Conservation (phyloP, 2,888 invertebrate genomes). For the Rhyacophila evoluta region DNA sequence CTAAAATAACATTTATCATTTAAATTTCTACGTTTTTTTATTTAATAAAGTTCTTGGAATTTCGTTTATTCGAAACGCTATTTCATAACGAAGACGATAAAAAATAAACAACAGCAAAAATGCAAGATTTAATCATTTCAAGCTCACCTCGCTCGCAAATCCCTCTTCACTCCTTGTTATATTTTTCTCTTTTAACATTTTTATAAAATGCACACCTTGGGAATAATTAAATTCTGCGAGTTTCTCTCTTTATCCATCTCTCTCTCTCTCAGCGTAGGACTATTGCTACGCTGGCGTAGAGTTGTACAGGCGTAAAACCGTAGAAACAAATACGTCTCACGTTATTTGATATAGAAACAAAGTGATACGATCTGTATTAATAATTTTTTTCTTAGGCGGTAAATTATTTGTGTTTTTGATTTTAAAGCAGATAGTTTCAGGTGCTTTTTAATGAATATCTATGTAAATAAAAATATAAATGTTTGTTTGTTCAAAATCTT, state of each 20-base stretch:
- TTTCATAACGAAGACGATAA: not conserved
- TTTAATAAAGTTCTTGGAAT: not conserved
- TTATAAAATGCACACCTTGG: slow-evolving; percentile 54
- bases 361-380: not conserved
- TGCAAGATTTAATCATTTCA: slow-evolving; percentile 17
- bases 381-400: too few relatives aligned
- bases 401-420: too few relatives aligned
- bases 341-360: slow-evolving; percentile 11
- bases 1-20: too few relatives aligned
- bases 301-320: not conserved
- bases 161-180: slow-evolving; percentile 51
- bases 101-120: slow-evolving; percentile 3
- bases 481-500: too few relatives aligned
- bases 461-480: too few relatives aligned
- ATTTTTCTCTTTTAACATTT: slow-evolving; percentile 53
- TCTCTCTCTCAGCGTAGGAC: slow-evolving; percentile 40
- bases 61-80: not conserved
- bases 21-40: not conserved
- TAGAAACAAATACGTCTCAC: not conserved
- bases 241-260: slow-evolving; percentile 54
- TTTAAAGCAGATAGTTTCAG: too few relatives aligned
- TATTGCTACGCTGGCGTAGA: not conserved
- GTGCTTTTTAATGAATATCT: too few relatives aligned
- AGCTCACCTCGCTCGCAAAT: slow-evolving; percentile 41
- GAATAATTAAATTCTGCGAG: slow-evolving; percentile 54